Evolutionary conservation across 1,140 invertebrate genomes (phyloP).

Genomic region (Neodiprion fabricii): DNA sequence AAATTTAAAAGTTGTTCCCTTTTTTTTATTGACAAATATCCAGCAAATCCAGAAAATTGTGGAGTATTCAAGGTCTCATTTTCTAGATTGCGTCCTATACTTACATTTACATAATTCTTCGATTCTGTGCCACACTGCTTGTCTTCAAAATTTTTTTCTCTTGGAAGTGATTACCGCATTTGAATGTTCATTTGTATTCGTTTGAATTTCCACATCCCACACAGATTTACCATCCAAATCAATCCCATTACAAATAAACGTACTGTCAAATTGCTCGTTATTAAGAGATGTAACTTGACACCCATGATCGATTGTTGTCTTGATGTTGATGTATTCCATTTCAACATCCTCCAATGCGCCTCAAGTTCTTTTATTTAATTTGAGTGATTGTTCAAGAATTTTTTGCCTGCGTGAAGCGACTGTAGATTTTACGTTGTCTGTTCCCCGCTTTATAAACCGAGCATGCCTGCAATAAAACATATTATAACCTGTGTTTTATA

Average conservation of each 20-base stretch:
- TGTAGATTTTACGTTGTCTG: too few species aligned
- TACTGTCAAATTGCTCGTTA: constrained; percentile 1
- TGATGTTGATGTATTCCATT: neutral
- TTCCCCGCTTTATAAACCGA: too few species aligned
- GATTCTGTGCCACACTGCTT: too few species aligned
- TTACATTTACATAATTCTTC: too few species aligned
- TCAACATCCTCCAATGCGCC: too few species aligned
- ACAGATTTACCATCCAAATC: neutral
- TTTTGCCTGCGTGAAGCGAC: too few species aligned
- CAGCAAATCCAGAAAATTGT: constrained; percentile 11
- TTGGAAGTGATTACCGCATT: neutral
- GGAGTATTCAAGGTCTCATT: neutral
- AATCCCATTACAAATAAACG: constrained; percentile 17
- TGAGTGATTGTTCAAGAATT: too few species aligned
- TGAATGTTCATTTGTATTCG: neutral
- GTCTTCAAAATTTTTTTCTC: neutral
- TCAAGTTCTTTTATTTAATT: too few species aligned
- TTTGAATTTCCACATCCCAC: constrained; percentile 17
- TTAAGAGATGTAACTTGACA: neutral
- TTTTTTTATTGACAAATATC: constrained; percentile 13
- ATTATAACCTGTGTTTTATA: too few species aligned
- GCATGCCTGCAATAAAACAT: too few species aligned
- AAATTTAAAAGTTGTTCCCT: constrained; percentile 11
- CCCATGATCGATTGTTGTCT: neutral
- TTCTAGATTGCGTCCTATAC: too few species aligned